A percentile compares a stretch with the other conserved stretches of the same genome.
These are phyloP conservation scores for Bos indicus DNA, from an alignment of 2,113 vertebrate genomes.

Conservation along the genomic window DNA sequence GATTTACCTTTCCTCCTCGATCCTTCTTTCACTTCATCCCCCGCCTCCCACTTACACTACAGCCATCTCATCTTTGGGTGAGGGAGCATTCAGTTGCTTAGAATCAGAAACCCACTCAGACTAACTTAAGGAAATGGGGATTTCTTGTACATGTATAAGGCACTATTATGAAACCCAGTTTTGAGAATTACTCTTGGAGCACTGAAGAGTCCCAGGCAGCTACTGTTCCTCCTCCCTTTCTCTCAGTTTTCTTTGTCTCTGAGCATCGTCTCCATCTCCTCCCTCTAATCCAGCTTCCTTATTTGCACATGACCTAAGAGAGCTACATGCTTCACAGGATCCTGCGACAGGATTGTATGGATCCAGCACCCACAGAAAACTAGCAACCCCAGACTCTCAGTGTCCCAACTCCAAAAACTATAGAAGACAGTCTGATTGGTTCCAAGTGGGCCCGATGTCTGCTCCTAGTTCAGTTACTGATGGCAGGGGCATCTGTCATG, in stretches of 20 bases:
- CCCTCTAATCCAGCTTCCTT: not conserved
- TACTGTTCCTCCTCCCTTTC: not conserved
- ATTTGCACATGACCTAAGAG: not conserved
- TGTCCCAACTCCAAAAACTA: not conserved
- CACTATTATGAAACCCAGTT: not conserved
- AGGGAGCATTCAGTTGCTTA: not conserved
- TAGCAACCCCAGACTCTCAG: not conserved
- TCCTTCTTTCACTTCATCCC: not conserved
- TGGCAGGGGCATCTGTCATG: not conserved
- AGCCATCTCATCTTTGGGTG: not conserved
- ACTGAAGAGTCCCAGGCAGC: not conserved
- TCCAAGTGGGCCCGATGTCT: not conserved
- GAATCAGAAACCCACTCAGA: not conserved
- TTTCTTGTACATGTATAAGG: not conserved
- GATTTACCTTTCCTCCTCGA: not conserved
- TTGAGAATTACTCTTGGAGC: not conserved
- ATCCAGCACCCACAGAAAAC: not conserved
- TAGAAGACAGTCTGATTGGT: not conserved
- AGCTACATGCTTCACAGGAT: not conserved
- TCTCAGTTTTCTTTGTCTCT: not conserved
- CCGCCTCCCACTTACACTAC: not conserved
- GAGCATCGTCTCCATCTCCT: not conserved
- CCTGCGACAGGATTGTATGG: not conserved
- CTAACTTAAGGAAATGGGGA: not conserved
- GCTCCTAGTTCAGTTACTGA: not conserved